Evolutionary conservation across 2,797 vertebrate genomes (phyloP).

Genomic region (Scolopax bukidnonensis): DNA sequence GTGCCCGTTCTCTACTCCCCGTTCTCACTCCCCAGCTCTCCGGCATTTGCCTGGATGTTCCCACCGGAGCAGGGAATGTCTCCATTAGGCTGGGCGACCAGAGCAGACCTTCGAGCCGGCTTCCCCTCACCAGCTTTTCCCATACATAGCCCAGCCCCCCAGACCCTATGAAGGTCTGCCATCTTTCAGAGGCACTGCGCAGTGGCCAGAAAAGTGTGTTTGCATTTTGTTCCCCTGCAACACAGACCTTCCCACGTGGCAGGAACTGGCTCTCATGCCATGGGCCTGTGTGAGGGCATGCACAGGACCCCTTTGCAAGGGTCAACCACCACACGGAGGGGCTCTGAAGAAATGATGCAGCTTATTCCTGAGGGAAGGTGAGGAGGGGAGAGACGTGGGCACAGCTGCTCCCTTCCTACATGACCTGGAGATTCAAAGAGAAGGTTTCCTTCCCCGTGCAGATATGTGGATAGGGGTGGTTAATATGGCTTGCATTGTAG

Average conservation of each 20-base stretch:
- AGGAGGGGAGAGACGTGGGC: neutral
- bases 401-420: neutral
- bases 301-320: neutral
- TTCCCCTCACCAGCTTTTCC: neutral
- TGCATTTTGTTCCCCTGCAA: neutral
- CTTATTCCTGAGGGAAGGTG: neutral
- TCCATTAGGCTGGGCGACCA: neutral
- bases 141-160: fast-evolving
- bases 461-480: neutral
- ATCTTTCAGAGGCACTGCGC: neutral
- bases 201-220: neutral
- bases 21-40: neutral
- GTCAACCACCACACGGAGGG: fast-evolving
- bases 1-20: neutral
- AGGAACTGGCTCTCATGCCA: fast-evolving
- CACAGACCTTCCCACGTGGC: fast-evolving
- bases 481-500: neutral
- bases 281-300: neutral
- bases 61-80: neutral
- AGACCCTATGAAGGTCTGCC: too few species aligned
- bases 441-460: neutral
- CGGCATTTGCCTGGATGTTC: fast-evolving
- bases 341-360: neutral
- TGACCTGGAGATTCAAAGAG: neutral
- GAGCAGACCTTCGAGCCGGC: neutral